These are phyloP conservation scores for Priapulus caudatus DNA, from an alignment of 2,888 invertebrate genomes.

Conservation along the genomic window DNA sequence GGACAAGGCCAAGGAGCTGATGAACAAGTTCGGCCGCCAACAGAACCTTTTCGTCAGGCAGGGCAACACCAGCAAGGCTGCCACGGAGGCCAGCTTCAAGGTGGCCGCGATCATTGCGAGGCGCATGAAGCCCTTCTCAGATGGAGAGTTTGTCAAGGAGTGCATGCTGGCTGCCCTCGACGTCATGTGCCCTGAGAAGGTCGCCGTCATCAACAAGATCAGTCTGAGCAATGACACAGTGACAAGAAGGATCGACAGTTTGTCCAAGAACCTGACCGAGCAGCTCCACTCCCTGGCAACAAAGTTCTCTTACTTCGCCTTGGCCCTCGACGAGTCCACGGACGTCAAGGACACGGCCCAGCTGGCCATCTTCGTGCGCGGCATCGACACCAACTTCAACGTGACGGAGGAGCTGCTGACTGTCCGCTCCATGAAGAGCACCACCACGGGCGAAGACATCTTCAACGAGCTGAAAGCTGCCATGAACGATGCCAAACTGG, in stretches of 20 bases:
- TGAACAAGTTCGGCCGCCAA: background rate
- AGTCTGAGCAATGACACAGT: background rate
- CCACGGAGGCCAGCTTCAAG: background rate
- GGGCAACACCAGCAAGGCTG: background rate
- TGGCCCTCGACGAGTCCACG: background rate
- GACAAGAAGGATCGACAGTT: background rate
- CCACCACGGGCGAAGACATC: background rate
- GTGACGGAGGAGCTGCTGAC: background rate
- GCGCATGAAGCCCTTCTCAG: background rate
- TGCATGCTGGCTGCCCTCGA: background rate
- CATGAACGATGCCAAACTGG: background rate
- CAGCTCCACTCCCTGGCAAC: background rate
- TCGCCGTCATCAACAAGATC: background rate
- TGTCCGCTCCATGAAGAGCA: background rate
- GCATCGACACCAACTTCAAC: background rate
- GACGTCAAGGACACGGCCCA: background rate
- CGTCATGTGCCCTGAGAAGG: background rate
- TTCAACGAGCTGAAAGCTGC: background rate
- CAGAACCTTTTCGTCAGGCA: background rate
- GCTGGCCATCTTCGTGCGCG: background rate
- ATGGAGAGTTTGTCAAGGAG: background rate
- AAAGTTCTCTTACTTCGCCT: background rate
- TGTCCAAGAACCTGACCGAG: background rate
- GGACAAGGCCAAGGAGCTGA: background rate
- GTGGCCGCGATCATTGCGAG: background rate